Base-by-base conservation (phyloP, 2,113 vertebrate genomes). In the Lamprologus tigripictilis region DNA sequence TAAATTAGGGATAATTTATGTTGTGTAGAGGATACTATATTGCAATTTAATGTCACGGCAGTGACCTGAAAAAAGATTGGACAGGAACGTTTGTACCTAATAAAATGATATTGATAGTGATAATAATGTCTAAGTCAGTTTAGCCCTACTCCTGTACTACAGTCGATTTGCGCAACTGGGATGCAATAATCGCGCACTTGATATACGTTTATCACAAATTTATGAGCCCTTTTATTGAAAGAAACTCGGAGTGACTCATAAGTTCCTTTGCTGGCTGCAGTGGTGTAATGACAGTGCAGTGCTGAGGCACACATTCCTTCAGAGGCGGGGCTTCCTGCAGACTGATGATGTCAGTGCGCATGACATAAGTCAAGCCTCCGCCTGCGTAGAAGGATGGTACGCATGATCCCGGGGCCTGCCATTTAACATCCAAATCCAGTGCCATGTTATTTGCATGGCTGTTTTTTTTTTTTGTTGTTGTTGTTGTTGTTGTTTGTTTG, bases 331-430 rank as follows among this genome's bases (percentile, higher is more conserved):
- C 80, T 37, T 90, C 79, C 57, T 84, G 90, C 82, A 81, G 33
- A 45, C 37, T 57, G 79, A 45, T 95, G 92, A 93, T 88, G 88
- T 95, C 94, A 92, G 87, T 55, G 53, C 73, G 9, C 61, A 85
- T 31, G 93, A 91, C 87, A 89, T 92, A 86, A 93, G 71, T 12
- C 42, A 33, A 33, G 54, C 66, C 13, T 54, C 10, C 1, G 28
- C 71, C 80, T 80, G 66, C 45, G 1, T 78, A 78, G 26, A 78
- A 51, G 17, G 42, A 78, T 78, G 26, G 26, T 19, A 51, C 23
- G 17, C 26, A 51, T 78, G 26, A 78, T 31, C 23, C 71, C 3
- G 6, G 26, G 42, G 23, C 71, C 23, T 78, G 42, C 73, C 73
- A n/a, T 51, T 49, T n/a, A 51, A 51, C 17, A 78, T 51, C 3